Percentiles rank a stretch among this genome's conserved stretches.
phyloP scores from a whole-genome alignment of 2,888 invertebrate species.

The Erebia aethiops region DNA sequence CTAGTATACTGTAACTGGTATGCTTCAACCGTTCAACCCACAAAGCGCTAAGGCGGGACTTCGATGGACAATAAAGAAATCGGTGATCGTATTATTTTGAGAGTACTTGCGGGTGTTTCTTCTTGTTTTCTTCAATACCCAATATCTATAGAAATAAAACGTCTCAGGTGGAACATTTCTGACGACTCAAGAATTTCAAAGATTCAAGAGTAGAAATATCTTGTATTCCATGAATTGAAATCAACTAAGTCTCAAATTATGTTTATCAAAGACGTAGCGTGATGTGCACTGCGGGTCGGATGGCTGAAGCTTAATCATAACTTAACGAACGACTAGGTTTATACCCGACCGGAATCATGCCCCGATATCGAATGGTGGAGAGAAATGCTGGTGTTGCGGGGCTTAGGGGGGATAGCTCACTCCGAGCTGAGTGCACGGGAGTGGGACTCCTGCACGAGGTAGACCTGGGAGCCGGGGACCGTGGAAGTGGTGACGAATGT shows the following conservation, averaged over 20 bases:
- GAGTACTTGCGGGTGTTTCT: not conserved
- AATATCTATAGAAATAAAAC: too few relatives aligned
- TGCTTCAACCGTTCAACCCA: constrained; percentile 8
- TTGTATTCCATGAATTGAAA: too few relatives aligned
- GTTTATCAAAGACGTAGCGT: not conserved
- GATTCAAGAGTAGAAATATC: too few relatives aligned
- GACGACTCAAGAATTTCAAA: too few relatives aligned
- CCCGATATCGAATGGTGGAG: constrained; percentile 65
- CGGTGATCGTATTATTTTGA: not conserved
- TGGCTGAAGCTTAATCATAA: constrained; percentile 57
- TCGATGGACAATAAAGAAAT: not conserved
- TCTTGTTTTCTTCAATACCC: too few relatives aligned
- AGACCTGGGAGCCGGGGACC: constrained; percentile 95
- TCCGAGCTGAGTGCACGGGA: constrained; percentile 73
- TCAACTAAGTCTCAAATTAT: not conserved
- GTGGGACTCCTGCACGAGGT: constrained; percentile 93
- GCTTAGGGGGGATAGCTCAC: constrained; percentile 58
- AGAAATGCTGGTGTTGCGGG: constrained; percentile 75
- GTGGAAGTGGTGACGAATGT: constrained; percentile 97
- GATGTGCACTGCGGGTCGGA: not conserved
- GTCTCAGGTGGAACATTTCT: too few relatives aligned
- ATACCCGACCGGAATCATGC: constrained; percentile 80
- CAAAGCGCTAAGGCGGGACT: not conserved
- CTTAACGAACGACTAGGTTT: constrained; percentile 80
- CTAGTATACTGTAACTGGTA: constrained; percentile 41